Evolutionary conservation across 2,888 invertebrate genomes (phyloP).

Genomic region (Tetragonula carbonaria): DNA sequence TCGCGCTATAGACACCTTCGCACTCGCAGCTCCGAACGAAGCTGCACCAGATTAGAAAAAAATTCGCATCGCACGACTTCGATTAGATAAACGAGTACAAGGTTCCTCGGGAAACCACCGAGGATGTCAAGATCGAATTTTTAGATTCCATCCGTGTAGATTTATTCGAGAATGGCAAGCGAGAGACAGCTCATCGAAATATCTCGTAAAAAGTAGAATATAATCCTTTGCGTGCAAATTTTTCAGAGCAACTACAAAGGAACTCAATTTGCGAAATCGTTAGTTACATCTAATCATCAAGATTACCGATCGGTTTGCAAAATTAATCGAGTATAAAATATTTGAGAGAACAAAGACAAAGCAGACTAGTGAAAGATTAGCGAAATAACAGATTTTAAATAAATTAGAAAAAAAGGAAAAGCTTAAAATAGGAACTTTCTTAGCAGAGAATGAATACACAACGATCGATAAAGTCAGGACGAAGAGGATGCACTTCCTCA

Average conservation of each 20-base stretch:
- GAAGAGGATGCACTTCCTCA: no score
- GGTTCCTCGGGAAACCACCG: neutral
- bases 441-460: no score
- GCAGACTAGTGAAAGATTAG: neutral
- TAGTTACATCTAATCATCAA: no score
- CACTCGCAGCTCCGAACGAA: slow-evolving; percentile 9
- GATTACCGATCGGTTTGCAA: neutral
- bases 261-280: no score
- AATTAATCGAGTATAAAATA: neutral
- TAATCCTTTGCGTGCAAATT: neutral
- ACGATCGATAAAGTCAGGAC: neutral
- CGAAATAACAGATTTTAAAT: no score
- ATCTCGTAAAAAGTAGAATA: neutral
- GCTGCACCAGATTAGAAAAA: neutral
- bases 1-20: slow-evolving; percentile 41
- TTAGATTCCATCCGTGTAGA: neutral
- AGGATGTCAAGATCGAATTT: neutral
- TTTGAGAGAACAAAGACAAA: neutral
- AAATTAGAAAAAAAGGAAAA: no score
- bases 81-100: neutral
- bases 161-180: neutral
- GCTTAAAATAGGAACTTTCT: no score
- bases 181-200: neutral
- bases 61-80: neutral
- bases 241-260: neutral